These are phyloP conservation scores for Clostera curtula DNA, from an alignment of 2,888 invertebrate species.

Conservation along the genomic window DNA sequence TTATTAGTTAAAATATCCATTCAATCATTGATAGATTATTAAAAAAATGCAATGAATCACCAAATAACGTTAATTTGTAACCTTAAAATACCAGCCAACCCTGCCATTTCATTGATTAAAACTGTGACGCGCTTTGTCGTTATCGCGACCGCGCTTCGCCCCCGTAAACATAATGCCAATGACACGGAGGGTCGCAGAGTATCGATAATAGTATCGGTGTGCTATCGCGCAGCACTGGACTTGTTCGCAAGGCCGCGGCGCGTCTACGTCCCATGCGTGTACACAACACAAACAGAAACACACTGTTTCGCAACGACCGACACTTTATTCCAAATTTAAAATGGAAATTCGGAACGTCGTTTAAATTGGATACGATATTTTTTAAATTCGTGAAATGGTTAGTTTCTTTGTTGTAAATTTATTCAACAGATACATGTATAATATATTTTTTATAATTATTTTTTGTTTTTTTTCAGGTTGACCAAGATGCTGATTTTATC, in stretches of 20 bases:
- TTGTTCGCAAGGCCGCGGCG: conserved; percentile 62
- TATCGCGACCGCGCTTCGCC: conserved; percentile 52
- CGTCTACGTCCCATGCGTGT: conserved; percentile 36
- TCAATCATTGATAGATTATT: no score
- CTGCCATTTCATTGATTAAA: conserved; percentile 32
- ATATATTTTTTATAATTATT: background rate
- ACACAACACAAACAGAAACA: conserved; percentile 38
- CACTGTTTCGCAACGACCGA: conserved; percentile 37
- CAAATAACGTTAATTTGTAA: no score
- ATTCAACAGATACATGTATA: no score
- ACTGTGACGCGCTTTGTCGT: conserved; percentile 36
- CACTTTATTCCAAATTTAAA: conserved; percentile 40
- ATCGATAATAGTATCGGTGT: conserved; percentile 55
- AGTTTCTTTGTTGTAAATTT: no score
- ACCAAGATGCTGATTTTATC: conserved; percentile 53
- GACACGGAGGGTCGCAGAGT: conserved; percentile 57
- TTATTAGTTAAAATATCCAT: no score
- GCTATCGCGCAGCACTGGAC: conserved; percentile 57
- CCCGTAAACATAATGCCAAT: conserved; percentile 67
- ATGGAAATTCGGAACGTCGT: no score
- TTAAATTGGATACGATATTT: no score
- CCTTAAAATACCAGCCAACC: no score
- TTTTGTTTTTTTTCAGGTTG: conserved; percentile 41
- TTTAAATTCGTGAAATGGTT: no score
- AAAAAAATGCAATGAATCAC: no score